Conservation (phyloP, 1,140 invertebrate genomes). For the Lepidostoma basale region DNA sequence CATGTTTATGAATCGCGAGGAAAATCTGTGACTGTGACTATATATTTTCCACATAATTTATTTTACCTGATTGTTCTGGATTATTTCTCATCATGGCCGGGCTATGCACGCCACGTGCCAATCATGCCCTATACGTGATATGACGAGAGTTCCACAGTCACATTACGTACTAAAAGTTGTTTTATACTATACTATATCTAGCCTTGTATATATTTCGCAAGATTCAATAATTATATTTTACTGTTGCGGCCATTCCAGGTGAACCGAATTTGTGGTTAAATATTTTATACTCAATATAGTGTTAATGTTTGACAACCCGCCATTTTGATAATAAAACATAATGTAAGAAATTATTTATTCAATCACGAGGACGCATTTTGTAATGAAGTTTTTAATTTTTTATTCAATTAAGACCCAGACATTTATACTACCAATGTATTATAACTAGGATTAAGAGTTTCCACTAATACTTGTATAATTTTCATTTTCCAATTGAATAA, state of each 20-base stretch:
- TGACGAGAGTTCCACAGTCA: too few relatives aligned
- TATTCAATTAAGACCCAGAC: constrained; percentile 19
- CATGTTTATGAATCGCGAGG: constrained; percentile 31
- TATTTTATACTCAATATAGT: not conserved
- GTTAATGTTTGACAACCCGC: constrained; percentile 2
- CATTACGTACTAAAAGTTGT: not conserved
- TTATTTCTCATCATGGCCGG: too few relatives aligned
- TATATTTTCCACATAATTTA: constrained; percentile 2
- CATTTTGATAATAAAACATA: not conserved
- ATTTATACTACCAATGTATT: constrained; percentile 5
- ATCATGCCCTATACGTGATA: too few relatives aligned
- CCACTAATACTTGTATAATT: constrained; percentile 16
- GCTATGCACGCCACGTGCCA: too few relatives aligned
- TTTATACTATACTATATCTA: not conserved
- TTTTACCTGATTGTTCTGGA: too few relatives aligned
- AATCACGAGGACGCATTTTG: not conserved
- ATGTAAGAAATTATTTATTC: constrained; percentile 7
- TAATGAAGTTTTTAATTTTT: not conserved
- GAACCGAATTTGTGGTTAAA: not conserved
- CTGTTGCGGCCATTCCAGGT: not conserved
- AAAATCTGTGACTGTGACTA: constrained; percentile 27
- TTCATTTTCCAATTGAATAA: constrained; percentile 7
- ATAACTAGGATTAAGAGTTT: constrained; percentile 24
- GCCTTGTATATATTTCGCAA: constrained; percentile 2
- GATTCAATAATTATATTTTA: not conserved